Evolutionary conservation across 2,888 invertebrate species (phyloP).

Genomic region (Cryptus armator): DNA sequence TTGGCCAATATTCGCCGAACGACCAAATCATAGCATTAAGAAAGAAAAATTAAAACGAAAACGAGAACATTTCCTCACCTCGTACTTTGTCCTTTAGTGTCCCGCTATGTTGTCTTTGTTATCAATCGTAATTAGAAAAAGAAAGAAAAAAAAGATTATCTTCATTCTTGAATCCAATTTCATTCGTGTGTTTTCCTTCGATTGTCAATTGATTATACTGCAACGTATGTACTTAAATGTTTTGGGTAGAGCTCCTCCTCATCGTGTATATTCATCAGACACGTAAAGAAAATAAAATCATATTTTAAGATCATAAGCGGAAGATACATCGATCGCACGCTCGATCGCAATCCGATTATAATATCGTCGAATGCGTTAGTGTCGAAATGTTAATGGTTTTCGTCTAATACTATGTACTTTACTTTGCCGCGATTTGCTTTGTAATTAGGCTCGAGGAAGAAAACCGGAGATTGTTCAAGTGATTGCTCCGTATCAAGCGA

Average conservation of each 20-base stretch:
- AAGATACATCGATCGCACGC: constrained; percentile 46
- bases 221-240: not conserved
- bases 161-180: not conserved
- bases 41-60: no score
- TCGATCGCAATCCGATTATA: not conserved
- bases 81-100: not conserved
- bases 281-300: not conserved
- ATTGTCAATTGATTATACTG: not conserved
- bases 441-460: constrained; percentile 88
- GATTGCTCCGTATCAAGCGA: constrained; percentile 96
- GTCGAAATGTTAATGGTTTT: not conserved
- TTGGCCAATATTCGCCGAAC: constrained; percentile 26
- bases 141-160: not conserved
- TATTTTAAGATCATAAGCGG: constrained; percentile 12
- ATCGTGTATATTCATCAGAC: not conserved
- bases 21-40: constrained; percentile 24
- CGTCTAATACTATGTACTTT: not conserved
- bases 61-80: not conserved
- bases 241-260: not conserved
- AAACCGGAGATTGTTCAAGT: constrained; percentile 98
- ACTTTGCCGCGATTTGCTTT: constrained; percentile 5
- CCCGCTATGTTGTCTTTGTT: constrained; percentile 2
- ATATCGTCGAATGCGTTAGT: not conserved
- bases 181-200: not conserved
- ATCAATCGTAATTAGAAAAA: not conserved